Evolutionary conservation across 2,888 invertebrate species (phyloP).

Genomic region (Andrena minutula): DNA sequence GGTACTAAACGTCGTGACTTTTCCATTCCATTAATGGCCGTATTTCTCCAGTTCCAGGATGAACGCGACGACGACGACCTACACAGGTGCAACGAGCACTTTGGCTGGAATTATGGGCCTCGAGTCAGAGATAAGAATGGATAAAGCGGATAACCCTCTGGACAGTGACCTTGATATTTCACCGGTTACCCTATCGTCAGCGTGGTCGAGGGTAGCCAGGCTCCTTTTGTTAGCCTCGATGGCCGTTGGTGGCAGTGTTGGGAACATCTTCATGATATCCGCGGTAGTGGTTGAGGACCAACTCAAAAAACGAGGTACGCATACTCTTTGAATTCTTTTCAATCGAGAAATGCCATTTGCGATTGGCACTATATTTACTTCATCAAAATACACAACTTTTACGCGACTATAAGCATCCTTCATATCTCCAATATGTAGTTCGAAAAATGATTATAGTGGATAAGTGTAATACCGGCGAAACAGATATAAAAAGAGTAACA

Average conservation of each 20-base stretch:
- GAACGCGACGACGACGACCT: conserved; percentile 64
- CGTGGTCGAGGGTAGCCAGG: conserved; percentile 90
- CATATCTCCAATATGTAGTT: too few species aligned
- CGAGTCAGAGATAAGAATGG: conserved; percentile 73
- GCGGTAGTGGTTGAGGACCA: conserved; percentile 91
- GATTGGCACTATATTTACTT: background rate
- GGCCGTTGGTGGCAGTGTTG: conserved; percentile 89
- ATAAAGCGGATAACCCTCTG: conserved; percentile 68
- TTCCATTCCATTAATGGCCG: background rate
- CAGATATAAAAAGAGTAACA: too few species aligned
- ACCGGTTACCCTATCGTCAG: conserved; percentile 88
- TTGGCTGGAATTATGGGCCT: conserved; percentile 73
- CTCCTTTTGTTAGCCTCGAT: conserved; percentile 88
- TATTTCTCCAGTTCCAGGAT: conserved; percentile 65
- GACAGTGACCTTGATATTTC: conserved; percentile 85
- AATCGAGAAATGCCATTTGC: background rate
- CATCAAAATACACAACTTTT: background rate
- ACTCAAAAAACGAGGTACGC: conserved; percentile 88
- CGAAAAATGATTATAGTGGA: too few species aligned
- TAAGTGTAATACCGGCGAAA: too few species aligned
- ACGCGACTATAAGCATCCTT: too few species aligned
- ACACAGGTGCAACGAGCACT: conserved; percentile 55
- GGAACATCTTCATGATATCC: conserved; percentile 92
- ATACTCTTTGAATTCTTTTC: background rate
- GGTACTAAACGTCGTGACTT: background rate